phyloP scores from a whole-genome alignment of 2,888 invertebrate genomes.

The Serrognathus titanus region DNA sequence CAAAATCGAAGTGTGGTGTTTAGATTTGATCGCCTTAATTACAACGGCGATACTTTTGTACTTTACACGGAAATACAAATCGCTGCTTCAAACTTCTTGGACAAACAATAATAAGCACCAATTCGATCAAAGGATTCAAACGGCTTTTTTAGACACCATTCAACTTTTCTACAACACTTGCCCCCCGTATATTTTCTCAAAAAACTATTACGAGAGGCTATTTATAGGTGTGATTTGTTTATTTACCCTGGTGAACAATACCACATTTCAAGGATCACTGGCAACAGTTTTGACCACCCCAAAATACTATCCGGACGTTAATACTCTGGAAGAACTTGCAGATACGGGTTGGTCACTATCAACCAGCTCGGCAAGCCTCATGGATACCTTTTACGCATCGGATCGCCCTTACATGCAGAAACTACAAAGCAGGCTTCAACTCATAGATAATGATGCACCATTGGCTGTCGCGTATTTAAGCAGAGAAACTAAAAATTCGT shows the following conservation, averaged over 20 bases:
- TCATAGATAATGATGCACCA: conserved; percentile 33
- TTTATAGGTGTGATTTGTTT: conserved; percentile 34
- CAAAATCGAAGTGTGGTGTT: conserved; percentile 41
- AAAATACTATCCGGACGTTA: conserved; percentile 45
- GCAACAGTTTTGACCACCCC: conserved; percentile 47
- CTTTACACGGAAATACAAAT: conserved; percentile 17
- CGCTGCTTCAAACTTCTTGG: neutral
- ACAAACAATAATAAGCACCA: conserved; percentile 2
- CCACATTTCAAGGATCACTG: conserved; percentile 47
- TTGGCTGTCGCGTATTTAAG: conserved; percentile 29
- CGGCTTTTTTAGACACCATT: conserved; percentile 36
- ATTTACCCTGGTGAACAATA: conserved; percentile 46
- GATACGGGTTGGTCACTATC: conserved; percentile 38
- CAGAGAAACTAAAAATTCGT: conserved; percentile 11
- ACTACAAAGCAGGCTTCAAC: conserved; percentile 39
- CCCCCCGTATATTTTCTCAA: conserved; percentile 39
- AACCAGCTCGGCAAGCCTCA: conserved; percentile 45
- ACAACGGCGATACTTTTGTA: conserved; percentile 21
- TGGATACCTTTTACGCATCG: conserved; percentile 43
- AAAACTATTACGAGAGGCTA: conserved; percentile 43
- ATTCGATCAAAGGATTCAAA: conserved; percentile 21
- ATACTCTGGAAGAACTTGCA: conserved; percentile 44
- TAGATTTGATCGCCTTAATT: conserved; percentile 26
- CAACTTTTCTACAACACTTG: conserved; percentile 42
- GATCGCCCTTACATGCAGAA: conserved; percentile 36